phyloP scores from a whole-genome alignment of 1,140 invertebrate species.

The Andricus grossulariae region DNA sequence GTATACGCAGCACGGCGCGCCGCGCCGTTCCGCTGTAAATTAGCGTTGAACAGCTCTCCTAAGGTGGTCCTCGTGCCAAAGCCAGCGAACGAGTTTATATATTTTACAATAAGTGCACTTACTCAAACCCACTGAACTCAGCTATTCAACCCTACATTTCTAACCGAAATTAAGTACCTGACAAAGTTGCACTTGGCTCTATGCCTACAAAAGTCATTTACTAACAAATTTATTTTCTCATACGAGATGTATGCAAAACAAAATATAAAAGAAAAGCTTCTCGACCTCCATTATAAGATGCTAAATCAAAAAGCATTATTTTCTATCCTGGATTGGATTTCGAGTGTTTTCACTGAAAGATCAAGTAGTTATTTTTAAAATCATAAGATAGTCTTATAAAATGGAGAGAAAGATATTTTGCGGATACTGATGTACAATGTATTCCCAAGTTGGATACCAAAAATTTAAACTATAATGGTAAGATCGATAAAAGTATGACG shows the following conservation, averaged over 20 bases:
- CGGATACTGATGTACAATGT: no score
- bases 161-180: conserved; percentile 21
- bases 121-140: conserved; percentile 15
- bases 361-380: no score
- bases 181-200: conserved; percentile 24
- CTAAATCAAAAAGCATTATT: no score
- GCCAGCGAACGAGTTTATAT: conserved; percentile 49
- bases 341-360: no score
- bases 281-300: no score
- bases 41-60: conserved; percentile 25
- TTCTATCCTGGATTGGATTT: no score
- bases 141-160: conserved; percentile 18
- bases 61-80: conserved; percentile 45
- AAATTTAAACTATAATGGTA: no score
- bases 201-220: conserved; percentile 22
- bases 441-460: no score
- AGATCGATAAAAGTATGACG: no score
- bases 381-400: no score
- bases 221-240: conserved; percentile 19
- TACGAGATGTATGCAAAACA: neutral
- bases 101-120: conserved; percentile 54
- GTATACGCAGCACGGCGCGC: neutral
- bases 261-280: neutral
- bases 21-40: conserved; percentile 36
- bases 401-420: no score